phyloP scores from a whole-genome alignment of 2,113 vertebrate genomes.

The Oplegnathus fasciatus region DNA sequence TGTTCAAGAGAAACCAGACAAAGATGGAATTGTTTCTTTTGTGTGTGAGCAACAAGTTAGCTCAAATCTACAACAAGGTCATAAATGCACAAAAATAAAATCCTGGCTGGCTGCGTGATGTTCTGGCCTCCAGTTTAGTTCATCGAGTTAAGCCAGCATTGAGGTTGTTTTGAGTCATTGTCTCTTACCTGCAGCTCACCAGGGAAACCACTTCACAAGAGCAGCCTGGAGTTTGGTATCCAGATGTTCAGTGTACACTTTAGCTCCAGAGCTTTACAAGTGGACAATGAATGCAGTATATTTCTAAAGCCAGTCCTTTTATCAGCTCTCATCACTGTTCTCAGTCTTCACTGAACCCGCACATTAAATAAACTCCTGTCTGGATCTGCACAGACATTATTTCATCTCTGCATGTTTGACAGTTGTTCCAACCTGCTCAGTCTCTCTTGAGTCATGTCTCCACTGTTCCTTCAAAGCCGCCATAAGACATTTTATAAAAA shows the following conservation, averaged over 20 bases:
- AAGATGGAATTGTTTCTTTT: neutral
- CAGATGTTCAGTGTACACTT: neutral
- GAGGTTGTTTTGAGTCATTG: too few relatives aligned
- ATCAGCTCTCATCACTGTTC: constrained; percentile 3
- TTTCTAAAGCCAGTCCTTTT: neutral
- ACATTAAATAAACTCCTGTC: constrained; percentile 42
- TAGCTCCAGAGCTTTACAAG: neutral
- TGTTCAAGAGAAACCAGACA: neutral
- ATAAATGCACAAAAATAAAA: neutral
- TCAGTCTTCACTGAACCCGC: neutral
- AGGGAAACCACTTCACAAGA: neutral
- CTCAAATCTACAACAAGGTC: neutral
- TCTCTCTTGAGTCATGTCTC: neutral
- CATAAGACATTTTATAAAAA: neutral
- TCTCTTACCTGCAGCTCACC: constrained; percentile 12
- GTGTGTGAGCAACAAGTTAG: neutral
- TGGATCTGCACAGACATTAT: constrained; percentile 38
- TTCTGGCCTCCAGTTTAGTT: neutral
- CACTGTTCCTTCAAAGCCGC: neutral
- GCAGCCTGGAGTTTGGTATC: constrained; percentile 6
- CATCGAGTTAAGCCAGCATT: too few relatives aligned
- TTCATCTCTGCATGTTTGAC: constrained; percentile 45
- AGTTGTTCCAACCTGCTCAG: constrained; percentile 40
- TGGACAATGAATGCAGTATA: neutral
- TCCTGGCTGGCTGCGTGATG: neutral